Conservation (phyloP, 2,113 vertebrate species). For the Chionis minor region DNA sequence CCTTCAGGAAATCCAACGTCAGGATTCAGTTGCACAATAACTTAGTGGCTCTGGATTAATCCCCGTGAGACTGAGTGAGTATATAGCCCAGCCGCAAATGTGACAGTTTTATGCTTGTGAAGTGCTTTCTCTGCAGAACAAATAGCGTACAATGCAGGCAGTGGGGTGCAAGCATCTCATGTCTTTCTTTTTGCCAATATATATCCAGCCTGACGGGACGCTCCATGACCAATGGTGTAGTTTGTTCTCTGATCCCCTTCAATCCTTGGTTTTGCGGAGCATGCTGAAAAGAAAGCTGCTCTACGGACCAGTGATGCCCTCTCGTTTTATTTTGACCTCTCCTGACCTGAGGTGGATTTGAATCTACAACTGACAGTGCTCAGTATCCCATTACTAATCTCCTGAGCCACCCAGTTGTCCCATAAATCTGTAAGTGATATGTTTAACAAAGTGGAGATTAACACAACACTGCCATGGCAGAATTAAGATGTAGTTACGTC, state of each 20-base stretch:
- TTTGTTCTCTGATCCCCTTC: not conserved
- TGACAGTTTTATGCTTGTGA: not conserved
- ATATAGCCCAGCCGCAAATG: not conserved
- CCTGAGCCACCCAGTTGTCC: not conserved
- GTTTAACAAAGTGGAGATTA: slow-evolving; percentile 1
- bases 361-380: not conserved
- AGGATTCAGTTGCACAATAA: not conserved
- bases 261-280: not conserved
- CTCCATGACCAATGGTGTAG: not conserved
- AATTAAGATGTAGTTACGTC: not conserved
- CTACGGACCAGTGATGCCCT: not conserved
- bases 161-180: not conserved
- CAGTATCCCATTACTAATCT: slow-evolving; percentile 21
- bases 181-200: not conserved
- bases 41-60: not conserved
- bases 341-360: not conserved
- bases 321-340: not conserved
- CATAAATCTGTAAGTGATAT: not conserved
- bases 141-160: not conserved
- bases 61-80: not conserved
- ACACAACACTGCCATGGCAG: not conserved
- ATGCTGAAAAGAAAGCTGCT: not conserved
- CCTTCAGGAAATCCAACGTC: not conserved
- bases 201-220: not conserved
- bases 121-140: not conserved